These are phyloP conservation scores for Cataglyphis cursor DNA, from an alignment of 2,888 invertebrate genomes.

Conservation along the genomic window DNA sequence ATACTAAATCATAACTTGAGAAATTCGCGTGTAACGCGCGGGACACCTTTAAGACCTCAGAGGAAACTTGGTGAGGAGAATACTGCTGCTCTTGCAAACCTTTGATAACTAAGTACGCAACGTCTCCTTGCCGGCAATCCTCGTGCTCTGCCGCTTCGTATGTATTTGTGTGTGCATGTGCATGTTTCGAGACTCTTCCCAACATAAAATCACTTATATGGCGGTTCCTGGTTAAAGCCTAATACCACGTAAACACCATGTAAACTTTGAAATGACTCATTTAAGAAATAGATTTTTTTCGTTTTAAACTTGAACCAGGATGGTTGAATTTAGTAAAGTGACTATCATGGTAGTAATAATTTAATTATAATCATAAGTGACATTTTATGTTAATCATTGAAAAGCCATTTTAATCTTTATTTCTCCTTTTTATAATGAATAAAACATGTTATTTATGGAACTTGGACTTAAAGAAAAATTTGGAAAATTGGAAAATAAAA, in stretches of 20 bases:
- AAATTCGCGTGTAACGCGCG: conserved; percentile 82
- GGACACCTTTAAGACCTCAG: conserved; percentile 82
- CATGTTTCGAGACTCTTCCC: conserved; percentile 7
- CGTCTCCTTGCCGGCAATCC: conserved; percentile 40
- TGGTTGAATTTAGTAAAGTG: neutral
- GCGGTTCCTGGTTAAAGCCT: conserved; percentile 23
- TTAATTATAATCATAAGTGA: neutral
- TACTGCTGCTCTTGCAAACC: conserved; percentile 80
- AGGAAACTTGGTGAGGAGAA: conserved; percentile 77
- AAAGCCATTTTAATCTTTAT: neutral
- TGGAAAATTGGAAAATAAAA: neutral
- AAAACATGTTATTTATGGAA: neutral
- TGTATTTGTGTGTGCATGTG: neutral
- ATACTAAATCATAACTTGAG: conserved; percentile 86
- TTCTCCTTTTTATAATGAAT: neutral
- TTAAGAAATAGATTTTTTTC: conserved; percentile 17
- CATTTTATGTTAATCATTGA: conserved; percentile 6
- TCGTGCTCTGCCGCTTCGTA: conserved; percentile 23
- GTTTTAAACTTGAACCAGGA: neutral
- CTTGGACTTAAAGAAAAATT: neutral
- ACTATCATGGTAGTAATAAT: neutral
- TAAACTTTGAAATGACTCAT: conserved; percentile 14
- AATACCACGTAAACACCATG: conserved; percentile 31
- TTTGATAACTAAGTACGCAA: conserved; percentile 80
- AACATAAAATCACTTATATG: conserved; percentile 40